Evolutionary conservation across 2,888 invertebrate genomes (phyloP), one percentile per base, ranked within the genome.

Genomic region (Clunio marinus): DNA sequence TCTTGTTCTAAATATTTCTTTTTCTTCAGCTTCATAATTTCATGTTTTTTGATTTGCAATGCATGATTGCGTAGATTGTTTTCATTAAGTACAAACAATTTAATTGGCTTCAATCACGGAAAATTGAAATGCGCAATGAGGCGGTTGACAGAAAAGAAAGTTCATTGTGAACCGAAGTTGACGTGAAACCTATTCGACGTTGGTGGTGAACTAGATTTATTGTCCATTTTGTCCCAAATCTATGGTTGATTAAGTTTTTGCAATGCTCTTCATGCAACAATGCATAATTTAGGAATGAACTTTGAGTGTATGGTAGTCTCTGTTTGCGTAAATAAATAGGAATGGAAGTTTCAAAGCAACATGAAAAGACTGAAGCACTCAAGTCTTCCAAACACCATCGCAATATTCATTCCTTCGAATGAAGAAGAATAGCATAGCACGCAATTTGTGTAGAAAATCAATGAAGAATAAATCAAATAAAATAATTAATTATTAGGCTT

Each of bases 401-500:
- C 32, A 8, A 8, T 32, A 8, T 8, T 32, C 32, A 15, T 2
- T 41, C 41, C 41, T 41, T 41, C 15, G 41, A 41, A 41, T 15
- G 41, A n/a, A 41, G 41, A 41, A 10, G 10, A 2, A n/a, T 2
- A 41, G 41, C 41, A 15, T 5, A 2, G 7, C 51, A 51, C 51
- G 51, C 51, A 22, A 51, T 51, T 3, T 15, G 41, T 22, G 51
- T 7, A 7, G 22, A 51, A 51, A 51, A 51, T 51, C 51, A 17
- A 51, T 51, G 51, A n/a, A 51, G 22, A 51, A 45, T 15, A 45
- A 45, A 45, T 45, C 45, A 7, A 51, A 51, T 17, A 2, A 4
- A 41, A 41, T n/a, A n/a, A n/a, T n/a, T n/a, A 51, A 51, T 22
- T 20, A 51, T 51, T 51, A 51, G 22, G 17, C 51, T 22, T 22